phyloP scores from a whole-genome alignment of 2,797 vertebrate species.

The Rhyacichthys aspro region DNA sequence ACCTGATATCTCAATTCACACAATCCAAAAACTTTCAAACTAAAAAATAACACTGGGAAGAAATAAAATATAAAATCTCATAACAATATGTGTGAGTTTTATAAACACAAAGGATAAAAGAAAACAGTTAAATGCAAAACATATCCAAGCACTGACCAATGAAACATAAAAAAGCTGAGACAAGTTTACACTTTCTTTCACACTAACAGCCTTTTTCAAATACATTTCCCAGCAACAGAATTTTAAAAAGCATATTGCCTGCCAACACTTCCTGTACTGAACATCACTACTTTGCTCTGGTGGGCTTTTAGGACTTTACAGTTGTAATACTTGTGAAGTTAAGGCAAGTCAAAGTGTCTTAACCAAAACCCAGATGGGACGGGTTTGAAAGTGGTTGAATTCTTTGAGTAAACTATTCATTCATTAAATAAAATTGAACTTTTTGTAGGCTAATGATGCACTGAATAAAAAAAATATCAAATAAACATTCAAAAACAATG shows the following conservation, averaged over 20 bases:
- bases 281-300: slow-evolving; percentile 10
- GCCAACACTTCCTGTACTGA: slow-evolving; percentile 12
- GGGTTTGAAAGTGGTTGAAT: not conserved
- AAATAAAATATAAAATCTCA: slow-evolving; percentile 14
- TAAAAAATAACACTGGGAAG: slow-evolving; percentile 11
- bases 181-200: slow-evolving; percentile 57
- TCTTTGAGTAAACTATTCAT: not conserved
- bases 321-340: slow-evolving; percentile 9
- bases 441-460: not conserved
- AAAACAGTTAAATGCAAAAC: slow-evolving; percentile 18
- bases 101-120: slow-evolving; percentile 14
- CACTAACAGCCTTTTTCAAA: slow-evolving; percentile 30
- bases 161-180: slow-evolving; percentile 29
- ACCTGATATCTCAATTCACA: slow-evolving; percentile 38
- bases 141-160: slow-evolving; percentile 16
- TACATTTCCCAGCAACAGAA: slow-evolving; percentile 16
- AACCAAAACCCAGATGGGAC: slow-evolving; percentile 11
- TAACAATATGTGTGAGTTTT: slow-evolving; percentile 19
- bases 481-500: not conserved
- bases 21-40: slow-evolving; percentile 12
- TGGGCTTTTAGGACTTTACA: not conserved
- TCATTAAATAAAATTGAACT: not conserved
- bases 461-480: no score
- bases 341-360: slow-evolving; percentile 24
- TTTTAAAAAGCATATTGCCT: slow-evolving; percentile 2